phyloP scores from a whole-genome alignment of 2,888 invertebrate species.

The Drosophila nr. medialis region DNA sequence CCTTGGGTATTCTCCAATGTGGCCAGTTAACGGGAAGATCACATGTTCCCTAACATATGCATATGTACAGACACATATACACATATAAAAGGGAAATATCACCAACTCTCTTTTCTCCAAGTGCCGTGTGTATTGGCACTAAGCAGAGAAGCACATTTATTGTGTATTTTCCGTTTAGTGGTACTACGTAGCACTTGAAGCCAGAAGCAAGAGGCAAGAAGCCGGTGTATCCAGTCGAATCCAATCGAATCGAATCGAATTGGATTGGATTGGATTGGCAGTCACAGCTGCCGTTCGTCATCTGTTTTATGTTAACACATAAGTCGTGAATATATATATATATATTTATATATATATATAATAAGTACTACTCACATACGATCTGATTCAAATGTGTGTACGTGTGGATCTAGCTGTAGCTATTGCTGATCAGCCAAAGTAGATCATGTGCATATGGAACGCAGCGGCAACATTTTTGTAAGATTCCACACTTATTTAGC shows the following conservation, averaged over 20 bases:
- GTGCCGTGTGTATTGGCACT: too few species aligned
- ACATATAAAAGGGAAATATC: too few species aligned
- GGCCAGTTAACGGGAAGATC: too few species aligned
- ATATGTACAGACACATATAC: too few species aligned
- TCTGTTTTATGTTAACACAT: conserved; percentile 76
- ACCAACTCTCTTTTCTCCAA: too few species aligned
- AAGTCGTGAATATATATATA: conserved; percentile 40
- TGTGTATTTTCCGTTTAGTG: too few species aligned
- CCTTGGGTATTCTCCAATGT: background rate
- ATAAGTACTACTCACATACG: conserved; percentile 13
- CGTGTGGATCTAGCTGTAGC: conserved; percentile 4
- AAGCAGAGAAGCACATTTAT: too few species aligned
- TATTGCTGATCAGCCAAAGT: conserved; percentile 39
- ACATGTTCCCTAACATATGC: too few species aligned
- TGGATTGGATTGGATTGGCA: conserved; percentile 57
- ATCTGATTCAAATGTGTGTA: background rate
- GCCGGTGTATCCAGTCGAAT: conserved; percentile 16
- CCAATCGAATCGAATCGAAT: conserved; percentile 16
- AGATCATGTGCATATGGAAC: conserved; percentile 74
- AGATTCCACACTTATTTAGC: conserved; percentile 66
- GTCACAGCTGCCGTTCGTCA: conserved; percentile 73
- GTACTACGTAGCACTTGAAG: conserved; percentile 19
- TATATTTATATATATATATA: background rate
- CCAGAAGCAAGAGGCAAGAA: conserved; percentile 19
- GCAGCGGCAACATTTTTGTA: conserved; percentile 59